phyloP scores from a whole-genome alignment of 2,888 invertebrate genomes.

The Calliopum simillimum region DNA sequence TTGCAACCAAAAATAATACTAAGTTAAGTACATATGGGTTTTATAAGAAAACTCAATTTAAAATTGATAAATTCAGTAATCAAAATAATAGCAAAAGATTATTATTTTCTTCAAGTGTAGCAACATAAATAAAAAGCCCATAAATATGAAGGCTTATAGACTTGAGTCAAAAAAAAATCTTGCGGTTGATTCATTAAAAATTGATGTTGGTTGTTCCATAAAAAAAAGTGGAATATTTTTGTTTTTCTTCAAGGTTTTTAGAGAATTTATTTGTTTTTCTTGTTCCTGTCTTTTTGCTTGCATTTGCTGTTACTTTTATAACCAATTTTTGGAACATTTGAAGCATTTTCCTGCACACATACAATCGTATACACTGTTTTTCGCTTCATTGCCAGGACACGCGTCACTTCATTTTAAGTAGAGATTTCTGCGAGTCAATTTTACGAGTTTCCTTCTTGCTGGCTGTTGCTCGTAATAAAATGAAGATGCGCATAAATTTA shows the following conservation, averaged over 20 bases:
- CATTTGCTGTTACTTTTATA: neutral
- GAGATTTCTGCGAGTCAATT: constrained; percentile 44
- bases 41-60: no score
- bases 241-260: constrained; percentile 10
- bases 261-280: neutral
- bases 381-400: constrained; percentile 38
- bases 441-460: constrained; percentile 50
- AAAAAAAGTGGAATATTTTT: constrained; percentile 20
- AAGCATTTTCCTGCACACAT: neutral
- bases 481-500: constrained; percentile 56
- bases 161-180: constrained; percentile 6
- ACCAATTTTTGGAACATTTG: constrained; percentile 12
- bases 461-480: constrained; percentile 52
- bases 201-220: constrained; percentile 27
- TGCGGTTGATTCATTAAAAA: constrained; percentile 40
- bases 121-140: no score
- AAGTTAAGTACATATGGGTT: no score
- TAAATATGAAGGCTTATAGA: no score
- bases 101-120: no score
- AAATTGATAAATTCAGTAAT: no score
- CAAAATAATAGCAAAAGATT: no score
- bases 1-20: no score
- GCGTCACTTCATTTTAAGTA: neutral
- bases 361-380: constrained; percentile 50
- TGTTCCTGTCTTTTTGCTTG: neutral